Base-by-base conservation (phyloP, 2,113 vertebrate genomes). In the Chaetorhynchus papuensis region DNA sequence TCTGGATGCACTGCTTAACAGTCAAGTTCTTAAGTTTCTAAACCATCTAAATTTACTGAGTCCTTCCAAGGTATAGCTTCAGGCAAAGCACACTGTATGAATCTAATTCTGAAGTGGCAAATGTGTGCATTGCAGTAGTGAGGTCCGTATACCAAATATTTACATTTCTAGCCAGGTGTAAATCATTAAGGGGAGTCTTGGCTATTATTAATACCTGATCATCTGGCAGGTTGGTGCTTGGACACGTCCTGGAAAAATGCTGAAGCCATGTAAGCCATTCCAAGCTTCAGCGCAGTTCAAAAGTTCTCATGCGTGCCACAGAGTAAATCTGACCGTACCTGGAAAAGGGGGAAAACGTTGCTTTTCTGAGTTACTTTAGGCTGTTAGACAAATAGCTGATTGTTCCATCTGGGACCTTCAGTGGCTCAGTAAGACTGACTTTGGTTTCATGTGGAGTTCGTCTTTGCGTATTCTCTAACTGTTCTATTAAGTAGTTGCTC, bases 151-250 rank as follows among this genome's bases (percentile, higher is more conserved):
- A 75, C 85, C 84, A 96, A 91, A 87, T 31, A 49, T 70, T 89
- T 88, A 66, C 24, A 30, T 91, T 85, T 93, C 76, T 94, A 79
- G 11, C 45, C 96, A 96, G 82, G 75, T 96, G 96, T 87, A 93
- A 95, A 89, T 90, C 61, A 90, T 97, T 96, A 97, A 74, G 41
- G 15, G 20, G 28, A 92, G 70, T 47, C 84, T 87, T 94, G 89
- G 53, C 80, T 87, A 66, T 94, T 94, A 89, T 93, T 95, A 96
- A 94, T 97, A 87, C 89, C 60, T 74, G 68, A 91, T 96, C 74
- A 83, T 90, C 61, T 96, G 96, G 47, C 79, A 97, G 80, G 79
- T 54, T 96, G 92, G 81, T 1, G 0, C 76, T 94, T 9, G 4
- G 83, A 69, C 47, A 71, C 0, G 0, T 93, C 45, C 77, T 91